Evolutionary conservation across 2,888 invertebrate genomes (phyloP).

Genomic region (Phaedon cochleariae): DNA sequence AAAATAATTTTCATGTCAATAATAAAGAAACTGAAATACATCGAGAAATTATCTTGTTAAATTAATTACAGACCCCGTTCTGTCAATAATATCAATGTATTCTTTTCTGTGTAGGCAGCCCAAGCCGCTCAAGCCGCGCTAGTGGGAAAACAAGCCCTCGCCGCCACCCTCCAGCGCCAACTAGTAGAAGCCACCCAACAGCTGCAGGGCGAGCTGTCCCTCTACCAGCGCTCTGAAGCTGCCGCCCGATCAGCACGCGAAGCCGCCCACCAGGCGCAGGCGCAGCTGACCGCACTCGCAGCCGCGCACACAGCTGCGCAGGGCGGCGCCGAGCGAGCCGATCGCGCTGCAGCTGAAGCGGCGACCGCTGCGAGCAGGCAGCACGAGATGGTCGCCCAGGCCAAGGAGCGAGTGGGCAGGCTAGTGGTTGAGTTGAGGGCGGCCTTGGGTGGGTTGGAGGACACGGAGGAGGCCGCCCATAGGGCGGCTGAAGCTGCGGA

Average conservation of each 20-base stretch:
- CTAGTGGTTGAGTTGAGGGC: conserved; percentile 73
- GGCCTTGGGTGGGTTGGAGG: conserved; percentile 74
- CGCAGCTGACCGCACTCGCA: conserved; percentile 70
- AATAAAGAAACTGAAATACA: too few species aligned
- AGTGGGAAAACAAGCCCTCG: conserved; percentile 67
- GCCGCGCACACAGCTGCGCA: conserved; percentile 67
- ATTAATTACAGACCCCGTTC: too few species aligned
- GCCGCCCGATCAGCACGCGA: conserved; percentile 73
- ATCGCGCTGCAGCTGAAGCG: conserved; percentile 41
- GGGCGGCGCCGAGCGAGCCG: conserved; percentile 38
- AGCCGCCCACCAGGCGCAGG: conserved; percentile 75
- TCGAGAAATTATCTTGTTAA: too few species aligned
- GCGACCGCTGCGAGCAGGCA: conserved; percentile 42
- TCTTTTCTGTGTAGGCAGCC: conserved; percentile 71
- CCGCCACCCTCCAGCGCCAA: conserved; percentile 70
- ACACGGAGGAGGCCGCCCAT: conserved; percentile 73
- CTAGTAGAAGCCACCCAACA: conserved; percentile 71
- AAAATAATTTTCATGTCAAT: too few species aligned
- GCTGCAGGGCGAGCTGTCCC: conserved; percentile 72
- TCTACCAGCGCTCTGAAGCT: conserved; percentile 74
- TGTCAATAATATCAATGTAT: too few species aligned
- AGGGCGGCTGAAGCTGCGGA: conserved; percentile 73
- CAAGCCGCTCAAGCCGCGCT: conserved; percentile 70
- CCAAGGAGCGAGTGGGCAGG: conserved; percentile 71
- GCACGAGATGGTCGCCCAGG: conserved; percentile 59